These are phyloP conservation scores for Eupithecia inturbata DNA, from an alignment of 2,888 invertebrate species.

Conservation along the genomic window DNA sequence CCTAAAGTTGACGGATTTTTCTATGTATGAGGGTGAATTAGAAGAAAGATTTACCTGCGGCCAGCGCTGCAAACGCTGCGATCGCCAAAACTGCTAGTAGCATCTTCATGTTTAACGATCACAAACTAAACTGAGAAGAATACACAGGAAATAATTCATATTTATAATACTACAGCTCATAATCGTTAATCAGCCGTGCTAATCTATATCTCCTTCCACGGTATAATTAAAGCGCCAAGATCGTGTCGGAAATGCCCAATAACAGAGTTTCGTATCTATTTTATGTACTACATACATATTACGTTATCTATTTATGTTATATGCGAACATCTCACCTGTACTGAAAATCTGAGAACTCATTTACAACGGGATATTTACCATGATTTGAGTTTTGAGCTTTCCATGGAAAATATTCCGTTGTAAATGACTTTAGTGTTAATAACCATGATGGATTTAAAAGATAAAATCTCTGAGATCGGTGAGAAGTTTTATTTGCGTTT, in stretches of 20 bases:
- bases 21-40: background rate
- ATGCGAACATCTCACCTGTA: too few species aligned
- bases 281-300: too few species aligned
- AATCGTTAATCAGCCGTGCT: background rate
- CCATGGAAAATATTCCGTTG: too few species aligned
- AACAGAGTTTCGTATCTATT: background rate
- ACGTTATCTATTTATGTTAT: too few species aligned
- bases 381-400: too few species aligned
- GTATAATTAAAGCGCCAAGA: background rate
- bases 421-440: too few species aligned
- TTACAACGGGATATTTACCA: too few species aligned
- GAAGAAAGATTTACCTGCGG: constrained; percentile 1
- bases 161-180: background rate
- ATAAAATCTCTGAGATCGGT: too few species aligned
- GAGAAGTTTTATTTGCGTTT: too few species aligned
- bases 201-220: background rate
- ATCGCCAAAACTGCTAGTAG: constrained; percentile 4
- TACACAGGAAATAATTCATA: background rate
- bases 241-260: background rate
- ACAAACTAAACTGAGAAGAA: background rate
- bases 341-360: too few species aligned
- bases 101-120: constrained; percentile 1
- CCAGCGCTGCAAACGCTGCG: background rate
- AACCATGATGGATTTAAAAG: too few species aligned
- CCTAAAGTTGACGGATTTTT: background rate